A percentile compares a stretch with the other conserved stretches of the same genome.
phyloP scores from a whole-genome alignment of 2,797 vertebrate species.

The Oceanodroma leucorhoa region DNA sequence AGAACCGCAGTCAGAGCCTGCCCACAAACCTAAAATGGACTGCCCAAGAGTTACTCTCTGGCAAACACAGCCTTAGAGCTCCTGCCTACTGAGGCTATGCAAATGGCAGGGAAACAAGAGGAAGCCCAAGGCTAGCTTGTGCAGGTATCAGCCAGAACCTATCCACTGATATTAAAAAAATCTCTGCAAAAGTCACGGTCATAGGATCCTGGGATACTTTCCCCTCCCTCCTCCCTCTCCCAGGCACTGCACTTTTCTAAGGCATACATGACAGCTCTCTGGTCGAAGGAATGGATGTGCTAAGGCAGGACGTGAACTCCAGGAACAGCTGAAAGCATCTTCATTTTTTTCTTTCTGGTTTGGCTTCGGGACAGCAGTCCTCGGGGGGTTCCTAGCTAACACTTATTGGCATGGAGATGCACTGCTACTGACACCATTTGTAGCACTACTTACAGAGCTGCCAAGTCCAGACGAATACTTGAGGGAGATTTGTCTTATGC shows the following conservation, averaged over 20 bases:
- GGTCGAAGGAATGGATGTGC: neutral
- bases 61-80: neutral
- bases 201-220: neutral
- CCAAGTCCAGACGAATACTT: constrained; percentile 52
- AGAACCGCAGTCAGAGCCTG: neutral
- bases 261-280: constrained; percentile 15
- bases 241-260: neutral
- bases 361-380: constrained; percentile 13
- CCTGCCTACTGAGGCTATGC: neutral
- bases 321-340: constrained; percentile 31
- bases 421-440: neutral
- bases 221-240: constrained; percentile 19
- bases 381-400: neutral
- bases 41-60: neutral
- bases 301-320: constrained; percentile 30
- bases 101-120: neutral
- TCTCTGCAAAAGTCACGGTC: neutral
- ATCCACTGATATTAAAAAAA: neutral
- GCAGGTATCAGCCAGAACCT: neutral
- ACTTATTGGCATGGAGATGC: constrained; percentile 9
- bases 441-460: constrained; percentile 51
- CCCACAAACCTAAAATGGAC: neutral
- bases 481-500: constrained; percentile 40
- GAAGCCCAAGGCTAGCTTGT: neutral
- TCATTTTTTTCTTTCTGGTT: neutral